A percentile compares a stretch with the other conserved stretches of the same genome.
These are phyloP conservation scores for Synodontis membranacea DNA, from an alignment of 2,113 vertebrate genomes.

Conservation along the genomic window DNA sequence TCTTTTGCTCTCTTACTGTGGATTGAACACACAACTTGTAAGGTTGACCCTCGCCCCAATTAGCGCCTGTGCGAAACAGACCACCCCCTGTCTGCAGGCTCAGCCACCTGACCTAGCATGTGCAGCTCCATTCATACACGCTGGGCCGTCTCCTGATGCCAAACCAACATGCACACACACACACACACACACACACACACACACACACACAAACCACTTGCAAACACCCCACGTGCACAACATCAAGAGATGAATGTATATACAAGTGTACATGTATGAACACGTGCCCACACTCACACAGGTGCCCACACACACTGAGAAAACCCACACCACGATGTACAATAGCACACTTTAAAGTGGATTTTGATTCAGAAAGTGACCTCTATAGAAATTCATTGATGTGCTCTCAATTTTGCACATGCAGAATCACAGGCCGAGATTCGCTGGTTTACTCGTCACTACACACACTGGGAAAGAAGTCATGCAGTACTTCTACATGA, in stretches of 20 bases:
- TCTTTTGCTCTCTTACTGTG: slow-evolving; percentile 46
- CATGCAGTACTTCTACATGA: neutral
- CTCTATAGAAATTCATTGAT: neutral
- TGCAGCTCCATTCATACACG: slow-evolving; percentile 58
- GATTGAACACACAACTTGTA: slow-evolving; percentile 43
- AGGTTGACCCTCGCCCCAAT: slow-evolving; percentile 55
- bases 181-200: slow-evolving; percentile 44
- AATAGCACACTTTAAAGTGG: neutral
- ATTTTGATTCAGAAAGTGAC: slow-evolving; percentile 20
- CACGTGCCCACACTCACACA: slow-evolving; percentile 3
- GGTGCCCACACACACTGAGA: slow-evolving; percentile 32
- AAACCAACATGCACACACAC: slow-evolving; percentile 45
- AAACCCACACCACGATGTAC: slow-evolving; percentile 1
- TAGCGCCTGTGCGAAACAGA: slow-evolving; percentile 55
- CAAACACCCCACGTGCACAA: slow-evolving; percentile 25
- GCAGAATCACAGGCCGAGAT: neutral
- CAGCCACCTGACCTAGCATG: slow-evolving; percentile 72
- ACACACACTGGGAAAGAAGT: neutral
- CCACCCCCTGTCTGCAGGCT: slow-evolving; percentile 53
- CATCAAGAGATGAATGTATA: neutral
- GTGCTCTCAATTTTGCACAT: neutral
- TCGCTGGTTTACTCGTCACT: slow-evolving; percentile 35
- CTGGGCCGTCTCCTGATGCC: slow-evolving; percentile 44
- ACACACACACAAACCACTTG: slow-evolving; percentile 35
- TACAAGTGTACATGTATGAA: slow-evolving; percentile 9